Evolutionary conservation across 2,797 vertebrate species (phyloP).

Genomic region (Selene dorsalis): DNA sequence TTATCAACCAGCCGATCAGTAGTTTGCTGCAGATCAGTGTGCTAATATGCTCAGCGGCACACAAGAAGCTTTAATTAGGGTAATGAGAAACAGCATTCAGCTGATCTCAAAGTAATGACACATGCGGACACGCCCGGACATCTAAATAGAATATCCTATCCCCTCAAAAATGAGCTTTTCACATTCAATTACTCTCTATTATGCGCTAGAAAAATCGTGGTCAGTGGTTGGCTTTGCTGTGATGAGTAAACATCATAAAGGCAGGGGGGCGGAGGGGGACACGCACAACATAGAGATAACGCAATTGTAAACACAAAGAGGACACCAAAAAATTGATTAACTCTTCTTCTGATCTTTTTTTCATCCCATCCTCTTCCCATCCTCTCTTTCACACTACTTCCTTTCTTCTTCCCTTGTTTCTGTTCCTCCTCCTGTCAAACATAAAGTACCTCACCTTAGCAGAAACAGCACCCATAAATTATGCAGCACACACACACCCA

Average conservation of each 20-base stretch:
- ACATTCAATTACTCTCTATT: constrained; percentile 82
- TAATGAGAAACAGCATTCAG: constrained; percentile 82
- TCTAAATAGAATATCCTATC: constrained; percentile 75
- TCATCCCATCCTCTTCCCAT: no score
- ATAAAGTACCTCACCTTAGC: constrained; percentile 63
- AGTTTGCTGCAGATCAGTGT: constrained; percentile 78
- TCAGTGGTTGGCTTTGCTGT: constrained; percentile 60
- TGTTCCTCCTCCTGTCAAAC: constrained; percentile 66
- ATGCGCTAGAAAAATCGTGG: constrained; percentile 64
- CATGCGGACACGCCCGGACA: constrained; percentile 73
- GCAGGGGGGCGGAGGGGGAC: constrained; percentile 6
- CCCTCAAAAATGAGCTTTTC: constrained; percentile 78
- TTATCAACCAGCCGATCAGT: constrained; percentile 76
- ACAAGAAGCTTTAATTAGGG: constrained; percentile 81
- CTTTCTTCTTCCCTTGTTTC: constrained; percentile 44
- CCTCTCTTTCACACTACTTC: constrained; percentile 26
- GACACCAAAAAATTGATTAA: constrained; percentile 42
- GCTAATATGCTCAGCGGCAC: constrained; percentile 80
- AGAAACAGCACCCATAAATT: constrained; percentile 74
- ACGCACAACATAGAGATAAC: constrained; percentile 18
- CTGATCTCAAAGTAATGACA: constrained; percentile 82
- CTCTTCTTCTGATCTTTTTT: constrained; percentile 21
- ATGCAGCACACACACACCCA: constrained; percentile 66
- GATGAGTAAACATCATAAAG: constrained; percentile 61
- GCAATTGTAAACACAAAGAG: constrained; percentile 38